Conservation (phyloP, 1,140 invertebrate species). For the Tetramorium alpestre region DNA sequence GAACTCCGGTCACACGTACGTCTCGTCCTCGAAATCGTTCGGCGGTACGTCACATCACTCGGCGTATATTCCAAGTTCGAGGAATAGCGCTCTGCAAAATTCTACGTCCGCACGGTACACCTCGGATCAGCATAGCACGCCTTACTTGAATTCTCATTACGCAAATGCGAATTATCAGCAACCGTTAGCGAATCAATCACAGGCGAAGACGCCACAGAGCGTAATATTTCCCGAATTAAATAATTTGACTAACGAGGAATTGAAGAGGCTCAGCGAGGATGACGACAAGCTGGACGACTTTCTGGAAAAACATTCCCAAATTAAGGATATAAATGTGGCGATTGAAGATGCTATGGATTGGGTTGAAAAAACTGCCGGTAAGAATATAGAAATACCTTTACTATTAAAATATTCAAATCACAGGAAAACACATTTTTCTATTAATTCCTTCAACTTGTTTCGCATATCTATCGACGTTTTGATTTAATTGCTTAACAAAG, state of each 20-base stretch:
- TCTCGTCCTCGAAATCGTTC: slow-evolving; percentile 69
- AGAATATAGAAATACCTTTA: slow-evolving; percentile 62
- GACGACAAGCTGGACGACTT: slow-evolving; percentile 90
- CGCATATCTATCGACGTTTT: neutral
- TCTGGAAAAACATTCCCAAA: slow-evolving; percentile 88
- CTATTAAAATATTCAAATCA: neutral
- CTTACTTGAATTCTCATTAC: slow-evolving; percentile 79
- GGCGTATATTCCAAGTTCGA: slow-evolving; percentile 70
- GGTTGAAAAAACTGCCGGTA: slow-evolving; percentile 91
- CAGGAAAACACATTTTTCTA: neutral
- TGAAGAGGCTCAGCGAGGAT: slow-evolving; percentile 89
- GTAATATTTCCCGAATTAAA: slow-evolving; percentile 88
- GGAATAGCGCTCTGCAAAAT: slow-evolving; percentile 72
- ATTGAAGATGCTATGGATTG: slow-evolving; percentile 90
- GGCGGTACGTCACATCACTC: slow-evolving; percentile 73
- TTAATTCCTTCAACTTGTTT: neutral
- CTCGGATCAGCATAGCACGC: slow-evolving; percentile 74
- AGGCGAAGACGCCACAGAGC: slow-evolving; percentile 64
- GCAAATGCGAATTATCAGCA: slow-evolving; percentile 73
- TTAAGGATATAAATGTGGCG: slow-evolving; percentile 89
- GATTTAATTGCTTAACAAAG: neutral
- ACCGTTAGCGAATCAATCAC: slow-evolving; percentile 65
- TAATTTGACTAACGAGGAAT: slow-evolving; percentile 89
- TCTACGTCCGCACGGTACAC: slow-evolving; percentile 77
- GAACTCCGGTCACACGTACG: slow-evolving; percentile 76